Evolutionary conservation across 2,888 invertebrate species (phyloP), one percentile per base, ranked within the genome.

Genomic region (Meliscaeva auricollis): DNA sequence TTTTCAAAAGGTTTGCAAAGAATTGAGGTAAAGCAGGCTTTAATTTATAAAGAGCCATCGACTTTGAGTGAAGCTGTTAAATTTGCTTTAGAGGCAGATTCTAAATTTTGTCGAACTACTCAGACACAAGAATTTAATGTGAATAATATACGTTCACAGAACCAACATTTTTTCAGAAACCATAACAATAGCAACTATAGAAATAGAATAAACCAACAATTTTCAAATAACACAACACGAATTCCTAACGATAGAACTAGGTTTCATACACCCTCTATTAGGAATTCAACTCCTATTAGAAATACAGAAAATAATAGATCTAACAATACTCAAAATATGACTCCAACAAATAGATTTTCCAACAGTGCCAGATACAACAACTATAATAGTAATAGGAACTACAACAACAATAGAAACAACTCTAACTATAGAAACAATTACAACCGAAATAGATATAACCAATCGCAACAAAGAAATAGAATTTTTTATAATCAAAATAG

Each of bases 61-160:
- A 48, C 48, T 0, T 48, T 48, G 20, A 48, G 48, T 20, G 48
- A 48, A 20, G 48, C 48, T 48, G 48, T 48, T 48, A 48, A 4
- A 8, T 48, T 48, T 48, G 48, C 20, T 20, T 48, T 48, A 48
- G 48, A 48, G 8, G 48, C 48, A 48, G 48, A 48, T 20, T 48
- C 20, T 17, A 48, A 48, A 48, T 48, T 48, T 48, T 48, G 48
- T 48, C 17, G 48, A 48, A 48, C 15, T 1, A 48, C 48, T 5
- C 48, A 20, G 3, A 41, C 41, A 3, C 48, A 48, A 20, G 48
- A 48, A 20, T 48, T 8, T 20, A 48, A 20, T 48, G 48, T 48
- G 20, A 48, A 48, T 20, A 48, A 48, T 48, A 20, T 48, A 4
- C 48, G 9, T 48, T 4, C 6, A 8, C 48, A 48, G 20, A 48